A percentile compares a stretch with the other conserved stretches of the same genome.
Evolutionary conservation across 2,797 vertebrate species (phyloP).

Genomic region (Eulemur coronatus): DNA sequence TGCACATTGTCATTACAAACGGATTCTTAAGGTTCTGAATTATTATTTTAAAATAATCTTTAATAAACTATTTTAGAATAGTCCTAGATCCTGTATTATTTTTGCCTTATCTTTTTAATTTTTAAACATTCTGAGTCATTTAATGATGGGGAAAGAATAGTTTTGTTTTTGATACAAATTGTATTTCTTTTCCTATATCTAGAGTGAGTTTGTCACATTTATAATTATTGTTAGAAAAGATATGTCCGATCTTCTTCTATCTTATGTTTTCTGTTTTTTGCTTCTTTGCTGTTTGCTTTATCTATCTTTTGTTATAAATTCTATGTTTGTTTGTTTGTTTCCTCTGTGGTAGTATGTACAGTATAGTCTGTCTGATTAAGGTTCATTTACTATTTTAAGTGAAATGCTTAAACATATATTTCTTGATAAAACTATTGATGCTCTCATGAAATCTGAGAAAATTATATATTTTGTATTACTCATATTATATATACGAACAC

Average conservation of each 20-base stretch:
- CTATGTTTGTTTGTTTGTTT: not conserved
- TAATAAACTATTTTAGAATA: conserved; percentile 17
- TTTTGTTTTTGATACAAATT: conserved; percentile 28
- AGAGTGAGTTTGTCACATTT: not conserved
- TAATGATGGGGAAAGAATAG: not conserved
- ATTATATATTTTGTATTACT: not conserved
- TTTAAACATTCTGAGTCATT: not conserved
- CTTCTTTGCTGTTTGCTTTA: conserved; percentile 6
- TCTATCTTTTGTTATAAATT: not conserved
- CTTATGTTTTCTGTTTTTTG: not conserved
- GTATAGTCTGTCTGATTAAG: not conserved
- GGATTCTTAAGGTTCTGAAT: not conserved
- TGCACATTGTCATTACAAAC: not conserved
- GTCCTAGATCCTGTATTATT: not conserved
- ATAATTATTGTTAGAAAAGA: not conserved
- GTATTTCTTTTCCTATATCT: not conserved
- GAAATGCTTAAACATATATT: conserved; percentile 1
- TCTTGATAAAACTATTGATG: conserved; percentile 10
- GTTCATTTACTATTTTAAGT: not conserved
- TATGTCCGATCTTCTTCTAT: not conserved
- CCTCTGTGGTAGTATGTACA: not conserved
- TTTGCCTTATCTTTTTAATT: not conserved
- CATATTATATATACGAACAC: not conserved
- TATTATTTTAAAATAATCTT: conserved; percentile 16
- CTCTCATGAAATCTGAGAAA: not conserved